These are phyloP conservation scores for Drosophila subquinaria DNA, from an alignment of 2,888 invertebrate genomes.

Conservation along the genomic window DNA sequence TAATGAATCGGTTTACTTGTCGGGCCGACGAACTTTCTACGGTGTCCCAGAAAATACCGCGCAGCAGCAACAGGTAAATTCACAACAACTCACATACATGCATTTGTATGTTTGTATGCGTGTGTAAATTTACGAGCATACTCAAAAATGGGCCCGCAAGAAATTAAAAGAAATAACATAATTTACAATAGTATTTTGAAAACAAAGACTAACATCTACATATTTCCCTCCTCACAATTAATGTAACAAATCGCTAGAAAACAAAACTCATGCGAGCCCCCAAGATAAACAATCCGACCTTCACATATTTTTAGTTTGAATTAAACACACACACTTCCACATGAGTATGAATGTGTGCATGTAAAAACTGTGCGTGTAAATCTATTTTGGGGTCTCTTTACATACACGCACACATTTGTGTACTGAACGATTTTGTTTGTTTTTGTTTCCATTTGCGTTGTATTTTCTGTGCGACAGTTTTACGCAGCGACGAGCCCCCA, in stretches of 20 bases:
- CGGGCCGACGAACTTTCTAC: conserved; percentile 46
- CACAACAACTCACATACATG: not conserved
- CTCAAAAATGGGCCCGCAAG: conserved; percentile 1
- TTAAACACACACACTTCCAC: conserved; percentile 1
- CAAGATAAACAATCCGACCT: conserved; percentile 45
- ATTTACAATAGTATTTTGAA: not conserved
- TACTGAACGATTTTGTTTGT: conserved; percentile 17
- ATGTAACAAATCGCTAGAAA: conserved; percentile 4
- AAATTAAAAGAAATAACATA: not conserved
- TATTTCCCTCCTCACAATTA: conserved; percentile 4
- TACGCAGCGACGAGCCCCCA: conserved; percentile 51
- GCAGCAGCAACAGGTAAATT: conserved; percentile 36
- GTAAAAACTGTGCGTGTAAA: not conserved
- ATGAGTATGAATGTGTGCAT: not conserved
- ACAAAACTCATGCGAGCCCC: conserved; percentile 32
- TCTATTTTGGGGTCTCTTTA: conserved; percentile 42
- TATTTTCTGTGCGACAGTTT: conserved; percentile 18
- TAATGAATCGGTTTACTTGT: conserved; percentile 38
- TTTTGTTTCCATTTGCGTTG: conserved; percentile 27
- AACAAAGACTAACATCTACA: not conserved
- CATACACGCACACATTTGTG: conserved; percentile 1
- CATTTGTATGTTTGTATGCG: not conserved
- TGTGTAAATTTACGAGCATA: not conserved
- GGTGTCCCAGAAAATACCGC: conserved; percentile 3
- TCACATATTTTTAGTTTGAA: conserved; percentile 26